phyloP scores from a whole-genome alignment of 2,113 vertebrate species.

The Ellobius talpinus region DNA sequence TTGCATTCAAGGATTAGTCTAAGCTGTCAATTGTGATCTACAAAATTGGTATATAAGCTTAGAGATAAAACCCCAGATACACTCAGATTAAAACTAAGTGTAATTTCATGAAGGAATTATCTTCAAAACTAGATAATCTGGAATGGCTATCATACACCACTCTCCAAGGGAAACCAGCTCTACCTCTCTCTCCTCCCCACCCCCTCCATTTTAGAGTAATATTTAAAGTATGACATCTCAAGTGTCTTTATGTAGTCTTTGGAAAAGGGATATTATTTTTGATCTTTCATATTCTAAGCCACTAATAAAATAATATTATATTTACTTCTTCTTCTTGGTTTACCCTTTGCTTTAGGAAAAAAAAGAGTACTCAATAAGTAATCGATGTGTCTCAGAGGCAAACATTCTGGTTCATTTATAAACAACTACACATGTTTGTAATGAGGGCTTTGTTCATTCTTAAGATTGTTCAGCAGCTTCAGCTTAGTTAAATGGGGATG shows the following conservation, averaged over 20 bases:
- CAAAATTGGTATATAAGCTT: constrained; percentile 13
- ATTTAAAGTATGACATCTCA: not conserved
- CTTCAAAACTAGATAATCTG: constrained; percentile 22
- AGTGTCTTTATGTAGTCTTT: not conserved
- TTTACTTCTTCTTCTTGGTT: not conserved
- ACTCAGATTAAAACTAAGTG: not conserved
- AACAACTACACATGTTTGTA: not conserved
- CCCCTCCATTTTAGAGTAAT: not conserved
- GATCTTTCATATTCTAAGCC: not conserved
- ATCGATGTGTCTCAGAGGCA: not conserved
- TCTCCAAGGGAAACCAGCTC: constrained; percentile 33
- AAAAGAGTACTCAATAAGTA: not conserved
- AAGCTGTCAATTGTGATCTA: not conserved
- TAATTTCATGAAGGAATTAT: constrained; percentile 71
- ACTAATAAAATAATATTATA: not conserved
- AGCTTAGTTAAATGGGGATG: not conserved
- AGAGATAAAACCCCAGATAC: constrained; percentile 44
- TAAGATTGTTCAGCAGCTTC: not conserved
- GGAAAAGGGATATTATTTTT: not conserved
- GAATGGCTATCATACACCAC: constrained; percentile 13
- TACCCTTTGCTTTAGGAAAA: too few species aligned
- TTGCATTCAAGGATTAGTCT: constrained; percentile 35
- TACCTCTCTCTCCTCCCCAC: not conserved
- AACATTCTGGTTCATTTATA: not conserved
- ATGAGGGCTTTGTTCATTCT: not conserved